Evolutionary conservation across 2,797 vertebrate genomes (phyloP), one percentile per base, ranked within the genome.

Genomic region (Dipus sagitta): DNA sequence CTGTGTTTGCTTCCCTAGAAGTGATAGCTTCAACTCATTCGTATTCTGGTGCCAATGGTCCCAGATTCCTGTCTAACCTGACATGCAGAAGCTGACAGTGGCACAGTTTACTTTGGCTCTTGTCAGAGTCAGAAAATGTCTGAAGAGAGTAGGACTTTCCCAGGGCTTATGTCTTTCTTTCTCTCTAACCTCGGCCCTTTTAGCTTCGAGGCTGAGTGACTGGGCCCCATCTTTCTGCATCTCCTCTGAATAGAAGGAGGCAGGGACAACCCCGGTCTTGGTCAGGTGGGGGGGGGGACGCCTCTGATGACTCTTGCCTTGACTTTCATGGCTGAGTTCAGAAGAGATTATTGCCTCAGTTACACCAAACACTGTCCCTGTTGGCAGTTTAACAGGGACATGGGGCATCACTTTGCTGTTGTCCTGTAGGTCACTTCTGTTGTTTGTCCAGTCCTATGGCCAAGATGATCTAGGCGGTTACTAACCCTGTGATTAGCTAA

Each of bases 401-500:
- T 32, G 76, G 58, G 23, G 60, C 28, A 20, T 54, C 32, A 79
- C 1, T 20, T 87, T 1, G 0, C 24, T 77, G 0, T 60, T 86
- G 81, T 67, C 88, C 70, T 70, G 20, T 32, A 81, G 0, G 68
- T 85, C 32, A 88, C 2, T 78, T 92, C 76, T 86, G 0, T 85
- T 91, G 47, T 85, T 90, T 92, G 18, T 83, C 70, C 52, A 84
- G 30, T 87, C 94, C 72, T 87, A 21, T 93, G 71, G 34, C 75
- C 85, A 0, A 85, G 54, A 20, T 90, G n/a, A 78, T 90, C 32
- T 71, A 78, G 24, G 58, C 72, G 64, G 34, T 67, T 34, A 87
- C 7, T 78, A 90, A 71, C n/a, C 81, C 60, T 84, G 81, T 85
- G 94, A 47, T 94, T 94, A 87, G 81, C 75, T 68, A 76, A 80